Percentiles rank a stretch among this genome's conserved stretches.
phyloP scores from a whole-genome alignment of 1,140 invertebrate genomes.

The Trachymyrmex cornetzi region DNA sequence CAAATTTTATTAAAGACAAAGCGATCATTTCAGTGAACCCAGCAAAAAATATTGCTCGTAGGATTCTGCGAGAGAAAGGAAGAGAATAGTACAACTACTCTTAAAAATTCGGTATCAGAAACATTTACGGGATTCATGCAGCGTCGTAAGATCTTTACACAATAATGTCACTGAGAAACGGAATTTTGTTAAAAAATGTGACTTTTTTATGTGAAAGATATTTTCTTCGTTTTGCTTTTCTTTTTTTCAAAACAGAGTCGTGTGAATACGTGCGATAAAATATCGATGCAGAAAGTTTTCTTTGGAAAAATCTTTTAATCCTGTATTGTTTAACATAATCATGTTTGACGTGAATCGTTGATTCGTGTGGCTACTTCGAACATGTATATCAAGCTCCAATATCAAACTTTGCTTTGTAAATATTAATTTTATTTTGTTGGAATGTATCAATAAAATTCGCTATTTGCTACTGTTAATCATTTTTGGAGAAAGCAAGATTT shows the following conservation, averaged over 20 bases:
- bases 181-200: conserved; percentile 28
- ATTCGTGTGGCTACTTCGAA: not conserved
- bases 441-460: not conserved
- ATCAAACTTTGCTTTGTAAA: not conserved
- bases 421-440: not conserved
- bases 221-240: conserved; percentile 1
- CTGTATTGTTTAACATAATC: conserved; percentile 16
- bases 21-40: not conserved
- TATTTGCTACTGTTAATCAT: not conserved
- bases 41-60: conserved; percentile 28
- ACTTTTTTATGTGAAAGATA: conserved; percentile 10
- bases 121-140: not conserved
- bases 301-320: not conserved
- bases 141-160: not conserved
- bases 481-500: not conserved
- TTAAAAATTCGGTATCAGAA: conserved; percentile 7
- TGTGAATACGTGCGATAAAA: not conserved
- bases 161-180: not conserved
- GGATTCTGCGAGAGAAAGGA: not conserved
- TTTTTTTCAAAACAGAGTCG: not conserved
- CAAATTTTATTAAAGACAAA: conserved; percentile 5
- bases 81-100: not conserved
- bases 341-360: conserved; percentile 8
- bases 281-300: not conserved
- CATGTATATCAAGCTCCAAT: not conserved